A percentile compares a stretch with the other conserved stretches of the same genome.
Conservation (phyloP, 2,113 vertebrate genomes). For the Prolemur simus region DNA sequence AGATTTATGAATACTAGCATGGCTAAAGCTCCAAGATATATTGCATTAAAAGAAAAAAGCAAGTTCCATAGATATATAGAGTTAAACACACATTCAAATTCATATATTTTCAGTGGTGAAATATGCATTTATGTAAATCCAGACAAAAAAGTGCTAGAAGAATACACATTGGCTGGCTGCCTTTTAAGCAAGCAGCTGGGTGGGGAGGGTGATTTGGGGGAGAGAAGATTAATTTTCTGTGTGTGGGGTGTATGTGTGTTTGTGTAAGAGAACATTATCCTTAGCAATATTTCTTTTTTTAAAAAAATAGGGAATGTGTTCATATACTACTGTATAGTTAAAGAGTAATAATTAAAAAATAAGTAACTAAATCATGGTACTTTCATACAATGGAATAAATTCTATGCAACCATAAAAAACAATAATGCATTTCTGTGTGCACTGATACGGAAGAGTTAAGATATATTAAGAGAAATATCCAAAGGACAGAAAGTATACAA, state of each 20-base stretch:
- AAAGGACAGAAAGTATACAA: not conserved
- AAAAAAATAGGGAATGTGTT: not conserved
- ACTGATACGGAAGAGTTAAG: not conserved
- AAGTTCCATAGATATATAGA: not conserved
- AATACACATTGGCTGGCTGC: not conserved
- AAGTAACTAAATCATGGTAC: not conserved
- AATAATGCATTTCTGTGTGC: not conserved
- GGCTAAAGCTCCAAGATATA: not conserved
- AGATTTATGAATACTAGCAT: not conserved
- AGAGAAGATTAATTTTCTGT: not conserved
- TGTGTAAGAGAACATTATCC: not conserved
- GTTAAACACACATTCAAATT: not conserved
- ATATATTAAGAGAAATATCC: not conserved
- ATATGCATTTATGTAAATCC: not conserved
- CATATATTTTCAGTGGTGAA: not conserved
- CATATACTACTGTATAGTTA: not conserved
- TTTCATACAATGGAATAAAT: not conserved
- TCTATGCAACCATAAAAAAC: not conserved
- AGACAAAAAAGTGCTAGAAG: not conserved
- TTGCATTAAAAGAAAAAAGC: not conserved
- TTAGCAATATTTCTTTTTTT: not conserved
- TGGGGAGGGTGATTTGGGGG: not conserved
- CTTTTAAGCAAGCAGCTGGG: not conserved
- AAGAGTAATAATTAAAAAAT: not conserved
- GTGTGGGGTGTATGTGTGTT: not conserved